Conservation (phyloP, 2,113 vertebrate genomes). For the Dromiciops gliroides region DNA sequence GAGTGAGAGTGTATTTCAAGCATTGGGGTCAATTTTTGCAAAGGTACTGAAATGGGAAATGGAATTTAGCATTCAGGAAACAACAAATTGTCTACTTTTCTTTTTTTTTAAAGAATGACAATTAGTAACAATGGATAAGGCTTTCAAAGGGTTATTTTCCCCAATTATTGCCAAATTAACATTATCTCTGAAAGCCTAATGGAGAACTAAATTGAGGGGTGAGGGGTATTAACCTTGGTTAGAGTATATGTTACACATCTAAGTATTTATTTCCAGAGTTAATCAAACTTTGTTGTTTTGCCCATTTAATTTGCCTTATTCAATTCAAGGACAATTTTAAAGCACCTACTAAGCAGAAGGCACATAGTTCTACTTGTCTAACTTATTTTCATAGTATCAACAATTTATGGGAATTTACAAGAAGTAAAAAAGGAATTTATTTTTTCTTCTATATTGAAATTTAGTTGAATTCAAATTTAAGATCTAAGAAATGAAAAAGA, state of each 20-base stretch:
- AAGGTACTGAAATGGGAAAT: background rate
- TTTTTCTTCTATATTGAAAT: background rate
- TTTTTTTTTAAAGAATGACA: background rate
- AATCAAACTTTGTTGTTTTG: background rate
- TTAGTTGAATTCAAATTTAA: background rate
- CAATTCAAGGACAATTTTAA: background rate
- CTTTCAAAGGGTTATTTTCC: background rate
- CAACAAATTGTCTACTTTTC: background rate
- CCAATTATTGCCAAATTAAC: background rate
- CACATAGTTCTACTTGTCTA: background rate
- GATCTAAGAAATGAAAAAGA: background rate
- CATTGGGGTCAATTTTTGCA: background rate
- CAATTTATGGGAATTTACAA: background rate
- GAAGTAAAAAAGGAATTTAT: background rate
- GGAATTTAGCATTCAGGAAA: background rate
- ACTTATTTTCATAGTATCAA: background rate
- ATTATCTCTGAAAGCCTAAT: background rate
- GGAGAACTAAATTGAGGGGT: background rate
- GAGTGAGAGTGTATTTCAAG: background rate
- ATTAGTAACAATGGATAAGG: background rate
- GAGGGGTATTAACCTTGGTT: background rate
- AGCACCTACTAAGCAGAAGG: background rate
- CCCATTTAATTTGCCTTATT: background rate
- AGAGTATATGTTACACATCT: background rate
- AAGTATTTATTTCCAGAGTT: background rate